Evolutionary conservation across 1,140 invertebrate species (phyloP).

Genomic region (Drosophila dunni): DNA sequence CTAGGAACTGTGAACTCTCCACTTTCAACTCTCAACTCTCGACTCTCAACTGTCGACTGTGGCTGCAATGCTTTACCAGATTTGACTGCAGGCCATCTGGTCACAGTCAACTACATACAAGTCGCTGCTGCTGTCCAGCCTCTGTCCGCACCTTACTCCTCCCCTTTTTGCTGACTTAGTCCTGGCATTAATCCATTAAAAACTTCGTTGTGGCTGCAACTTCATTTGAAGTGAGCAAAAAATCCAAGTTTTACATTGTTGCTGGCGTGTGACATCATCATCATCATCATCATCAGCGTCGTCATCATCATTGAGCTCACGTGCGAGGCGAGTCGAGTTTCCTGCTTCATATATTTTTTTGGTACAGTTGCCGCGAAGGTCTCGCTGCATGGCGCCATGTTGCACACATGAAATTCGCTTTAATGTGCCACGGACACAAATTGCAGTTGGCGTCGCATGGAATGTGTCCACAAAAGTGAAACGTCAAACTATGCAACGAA

Average conservation of each 20-base stretch:
- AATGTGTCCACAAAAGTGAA: slow-evolving; percentile 21
- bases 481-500: slow-evolving; percentile 45
- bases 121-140: slow-evolving; percentile 2
- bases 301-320: slow-evolving; percentile 5
- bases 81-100: slow-evolving; percentile 42
- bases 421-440: slow-evolving; percentile 66
- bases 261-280: slow-evolving; percentile 74
- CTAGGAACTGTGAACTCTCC: slow-evolving; percentile 3
- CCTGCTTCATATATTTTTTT: not conserved
- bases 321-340: slow-evolving; percentile 30
- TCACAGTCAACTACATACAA: slow-evolving; percentile 32
- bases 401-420: slow-evolving; percentile 31
- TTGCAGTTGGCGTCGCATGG: slow-evolving; percentile 55
- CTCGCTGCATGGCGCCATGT: slow-evolving; percentile 17
- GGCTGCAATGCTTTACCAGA: slow-evolving; percentile 12
- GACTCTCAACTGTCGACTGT: slow-evolving; percentile 11
- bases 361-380: slow-evolving; percentile 45
- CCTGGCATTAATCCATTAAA: slow-evolving; percentile 72
- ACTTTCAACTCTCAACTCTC: slow-evolving; percentile 9
- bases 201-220: slow-evolving; percentile 65
- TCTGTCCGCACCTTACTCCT: not conserved
- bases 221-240: slow-evolving; percentile 61
- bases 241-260: slow-evolving; percentile 67
- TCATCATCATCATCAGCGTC: slow-evolving; percentile 39
- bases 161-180: not conserved